Conservation (phyloP, 2,888 invertebrate genomes). For the Dicyrtomina minuta region DNA sequence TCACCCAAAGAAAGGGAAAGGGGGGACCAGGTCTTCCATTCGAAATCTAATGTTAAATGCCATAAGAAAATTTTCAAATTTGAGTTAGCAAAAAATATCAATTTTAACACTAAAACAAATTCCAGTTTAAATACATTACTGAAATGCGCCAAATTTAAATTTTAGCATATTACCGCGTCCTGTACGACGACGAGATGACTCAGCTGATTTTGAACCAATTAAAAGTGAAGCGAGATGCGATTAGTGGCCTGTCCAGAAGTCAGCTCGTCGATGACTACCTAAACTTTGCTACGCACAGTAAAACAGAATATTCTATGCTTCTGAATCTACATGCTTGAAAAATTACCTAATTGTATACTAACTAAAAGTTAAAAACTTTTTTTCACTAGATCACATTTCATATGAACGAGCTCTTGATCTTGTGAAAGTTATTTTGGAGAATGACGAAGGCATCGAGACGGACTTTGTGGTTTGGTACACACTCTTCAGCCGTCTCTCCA, state of each 20-base stretch:
- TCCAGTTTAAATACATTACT: too few relatives aligned
- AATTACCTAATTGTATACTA: too few relatives aligned
- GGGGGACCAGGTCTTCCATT: too few relatives aligned
- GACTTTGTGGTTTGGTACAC: conserved; percentile 26
- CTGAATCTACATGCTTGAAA: too few relatives aligned
- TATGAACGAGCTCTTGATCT: conserved; percentile 6
- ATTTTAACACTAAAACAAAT: too few relatives aligned
- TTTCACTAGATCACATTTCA: not conserved
- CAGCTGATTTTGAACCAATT: conserved; percentile 40
- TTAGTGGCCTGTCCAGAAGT: conserved; percentile 40
- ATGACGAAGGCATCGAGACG: conserved; percentile 6
- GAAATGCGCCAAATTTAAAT: too few relatives aligned
- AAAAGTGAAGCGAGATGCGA: conserved; percentile 19
- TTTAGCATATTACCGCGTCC: conserved; percentile 44
- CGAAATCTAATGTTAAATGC: too few relatives aligned
- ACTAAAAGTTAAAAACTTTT: too few relatives aligned
- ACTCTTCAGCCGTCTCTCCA: not conserved
- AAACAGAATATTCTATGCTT: too few relatives aligned
- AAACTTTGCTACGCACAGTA: conserved; percentile 40
- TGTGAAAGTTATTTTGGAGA: not conserved
- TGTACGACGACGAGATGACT: conserved; percentile 32
- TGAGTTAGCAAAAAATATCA: too few relatives aligned
- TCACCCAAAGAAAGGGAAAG: too few relatives aligned
- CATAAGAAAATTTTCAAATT: too few relatives aligned
- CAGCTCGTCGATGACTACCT: conserved; percentile 50